A percentile compares a stretch with the other conserved stretches of the same genome.
phyloP scores from a whole-genome alignment of 2,113 vertebrate species.

The Chaenocephalus aceratus region DNA sequence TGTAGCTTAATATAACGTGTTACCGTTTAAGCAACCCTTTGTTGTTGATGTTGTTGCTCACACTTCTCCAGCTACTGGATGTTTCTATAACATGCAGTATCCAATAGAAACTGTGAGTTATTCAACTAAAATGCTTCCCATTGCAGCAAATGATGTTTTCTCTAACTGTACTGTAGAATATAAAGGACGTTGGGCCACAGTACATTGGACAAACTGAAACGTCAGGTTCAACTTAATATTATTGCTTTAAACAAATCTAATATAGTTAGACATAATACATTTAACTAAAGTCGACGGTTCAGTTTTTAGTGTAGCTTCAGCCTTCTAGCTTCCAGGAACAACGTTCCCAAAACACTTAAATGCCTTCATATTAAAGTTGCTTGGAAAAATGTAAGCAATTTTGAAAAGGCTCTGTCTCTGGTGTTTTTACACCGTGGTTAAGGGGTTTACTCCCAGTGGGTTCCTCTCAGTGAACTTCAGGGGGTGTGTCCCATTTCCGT shows the following conservation, averaged over 20 bases:
- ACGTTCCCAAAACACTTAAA: not conserved
- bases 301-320: not conserved
- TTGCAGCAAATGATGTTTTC: not conserved
- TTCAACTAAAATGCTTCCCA: no score
- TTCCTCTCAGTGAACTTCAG: slow-evolving; percentile 59
- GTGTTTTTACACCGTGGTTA: slow-evolving; percentile 51
- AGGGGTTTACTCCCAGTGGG: slow-evolving; percentile 28
- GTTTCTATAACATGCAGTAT: no score
- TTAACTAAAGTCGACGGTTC: no score
- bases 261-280: no score
- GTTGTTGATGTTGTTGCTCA: no score
- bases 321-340: slow-evolving; percentile 1
- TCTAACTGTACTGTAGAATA: not conserved
- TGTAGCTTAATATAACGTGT: no score
- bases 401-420: slow-evolving; percentile 29
- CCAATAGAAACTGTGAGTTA: not conserved
- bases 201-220: no score
- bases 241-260: no score
- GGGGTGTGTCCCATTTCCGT: slow-evolving; percentile 57
- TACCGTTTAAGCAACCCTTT: not conserved
- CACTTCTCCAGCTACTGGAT: no score
- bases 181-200: not conserved
- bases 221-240: no score
- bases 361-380: not conserved
- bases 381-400: slow-evolving; percentile 20